Conservation (phyloP, 2,113 vertebrate species). For the Columbina picui region DNA sequence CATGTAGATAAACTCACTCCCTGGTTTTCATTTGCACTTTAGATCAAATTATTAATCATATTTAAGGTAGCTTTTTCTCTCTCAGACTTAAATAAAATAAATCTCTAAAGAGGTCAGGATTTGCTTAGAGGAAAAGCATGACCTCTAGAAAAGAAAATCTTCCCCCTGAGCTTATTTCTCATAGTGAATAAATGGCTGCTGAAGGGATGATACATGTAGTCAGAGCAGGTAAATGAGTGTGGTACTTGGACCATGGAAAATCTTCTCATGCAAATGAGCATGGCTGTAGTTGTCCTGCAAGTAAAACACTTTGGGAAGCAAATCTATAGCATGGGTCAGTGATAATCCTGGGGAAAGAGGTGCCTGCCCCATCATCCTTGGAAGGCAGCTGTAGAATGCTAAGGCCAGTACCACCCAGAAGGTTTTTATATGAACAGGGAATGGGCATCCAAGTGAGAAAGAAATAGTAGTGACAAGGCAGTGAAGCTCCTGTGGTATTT, state of each 20-base stretch:
- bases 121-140: not conserved
- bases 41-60: not conserved
- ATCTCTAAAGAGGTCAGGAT: not conserved
- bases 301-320: not conserved
- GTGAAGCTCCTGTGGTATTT: not conserved
- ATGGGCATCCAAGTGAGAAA: not conserved
- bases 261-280: not conserved
- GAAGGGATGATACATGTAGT: not conserved
- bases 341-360: not conserved
- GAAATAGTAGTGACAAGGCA: not conserved
- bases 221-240: not conserved
- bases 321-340: not conserved
- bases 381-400: not conserved
- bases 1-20: accelerated
- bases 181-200: not conserved
- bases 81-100: not conserved
- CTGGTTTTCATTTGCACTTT: not conserved
- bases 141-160: not conserved
- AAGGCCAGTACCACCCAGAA: not conserved
- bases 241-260: not conserved
- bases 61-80: not conserved
- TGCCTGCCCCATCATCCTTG: accelerated
- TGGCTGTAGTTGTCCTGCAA: not conserved
- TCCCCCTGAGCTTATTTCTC: not conserved
- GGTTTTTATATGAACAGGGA: not conserved